Percentiles rank a stretch among this genome's conserved stretches.
Conservation (phyloP, 2,113 vertebrate species). For the Platichthys flesus region DNA sequence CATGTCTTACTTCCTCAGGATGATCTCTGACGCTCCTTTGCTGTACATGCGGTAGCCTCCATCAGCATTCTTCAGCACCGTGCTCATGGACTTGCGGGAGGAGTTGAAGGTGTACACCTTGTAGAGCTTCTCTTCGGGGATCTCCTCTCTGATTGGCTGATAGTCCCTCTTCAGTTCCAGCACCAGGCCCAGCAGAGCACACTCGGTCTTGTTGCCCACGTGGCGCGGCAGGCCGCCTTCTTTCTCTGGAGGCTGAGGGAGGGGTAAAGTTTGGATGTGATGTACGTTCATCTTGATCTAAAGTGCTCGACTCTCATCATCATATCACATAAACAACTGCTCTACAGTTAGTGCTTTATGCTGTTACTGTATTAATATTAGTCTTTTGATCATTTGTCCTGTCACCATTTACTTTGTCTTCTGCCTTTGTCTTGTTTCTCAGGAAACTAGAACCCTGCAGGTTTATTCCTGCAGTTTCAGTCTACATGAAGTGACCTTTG, state of each 20-base stretch:
- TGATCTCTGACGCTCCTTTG: slow-evolving; percentile 97
- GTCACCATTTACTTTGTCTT: too few relatives aligned
- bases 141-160: slow-evolving; percentile 90
- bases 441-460: too few relatives aligned
- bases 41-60: slow-evolving; percentile 96
- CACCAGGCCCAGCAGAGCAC: slow-evolving; percentile 91
- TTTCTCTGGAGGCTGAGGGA: slow-evolving; percentile 89
- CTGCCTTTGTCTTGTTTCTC: too few relatives aligned
- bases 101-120: slow-evolving; percentile 99
- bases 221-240: slow-evolving; percentile 95
- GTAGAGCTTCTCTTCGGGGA: slow-evolving; percentile 94
- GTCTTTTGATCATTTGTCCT: too few relatives aligned
- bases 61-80: slow-evolving; percentile 85
- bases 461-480: too few relatives aligned
- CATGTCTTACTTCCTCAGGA: slow-evolving; percentile 91
- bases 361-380: too few relatives aligned
- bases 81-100: slow-evolving; percentile 97
- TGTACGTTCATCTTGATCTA: too few relatives aligned
- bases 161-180: slow-evolving; percentile 93
- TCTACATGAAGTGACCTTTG: too few relatives aligned
- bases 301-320: too few relatives aligned
- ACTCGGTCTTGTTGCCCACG: slow-evolving; percentile 98
- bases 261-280: background rate
- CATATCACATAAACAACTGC: too few relatives aligned
- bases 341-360: too few relatives aligned